Base-by-base conservation (phyloP, 37 sponge, comb jelly and placozoan genomes). In the Beroe ovata region DNA sequence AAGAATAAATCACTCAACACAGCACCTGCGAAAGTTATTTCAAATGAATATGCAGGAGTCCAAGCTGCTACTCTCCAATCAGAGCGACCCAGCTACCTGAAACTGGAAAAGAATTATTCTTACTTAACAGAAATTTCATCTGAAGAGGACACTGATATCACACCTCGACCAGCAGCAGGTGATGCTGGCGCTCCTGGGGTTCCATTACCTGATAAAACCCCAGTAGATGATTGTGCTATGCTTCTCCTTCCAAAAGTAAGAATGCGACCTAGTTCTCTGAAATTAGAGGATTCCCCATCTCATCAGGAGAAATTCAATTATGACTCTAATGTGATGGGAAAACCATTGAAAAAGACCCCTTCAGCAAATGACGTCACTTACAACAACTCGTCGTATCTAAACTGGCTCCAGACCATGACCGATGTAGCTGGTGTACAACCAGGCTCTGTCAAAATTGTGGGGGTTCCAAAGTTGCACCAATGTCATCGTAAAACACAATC, bases 401-500 rank as follows among this genome's bases (percentile, higher is more conserved):
- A 30, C 35, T 66, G 69, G 69, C 69, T 66, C 4, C 25, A 66
- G 1, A 66, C 69, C 34, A 19, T 66, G 14, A 34, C 69, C 34
- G 35, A 25, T 33, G 34, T 66, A 14, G 16, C 29, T 18, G 35
- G 34, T 66, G 16, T 29, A 30, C 25, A 66, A 66, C 35, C 69
- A 32, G 69, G 69, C 4, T 66, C 69, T 66, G 69, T 66, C 16
- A 26, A 32, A 26, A 66, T 34, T 66, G 1, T 66, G 1, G 16
- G 25, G 2, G 30, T 3, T 66, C 32, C 30, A 6, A 25, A 25
- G 18, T 34, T 34, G 30, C 32, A 8, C 32, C 35, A 18, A n/a
- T 42, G 22, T 39, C 84, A 77, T 23, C 41, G 84, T 1, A 77
- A 77, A 42, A 77, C 54, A 30, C 84, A 42, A 21, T 77, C 84